A percentile compares a stretch with the other conserved stretches of the same genome.
These are phyloP conservation scores for Eupsittula cactorum DNA, from an alignment of 2,113 vertebrate species.

Conservation along the genomic window DNA sequence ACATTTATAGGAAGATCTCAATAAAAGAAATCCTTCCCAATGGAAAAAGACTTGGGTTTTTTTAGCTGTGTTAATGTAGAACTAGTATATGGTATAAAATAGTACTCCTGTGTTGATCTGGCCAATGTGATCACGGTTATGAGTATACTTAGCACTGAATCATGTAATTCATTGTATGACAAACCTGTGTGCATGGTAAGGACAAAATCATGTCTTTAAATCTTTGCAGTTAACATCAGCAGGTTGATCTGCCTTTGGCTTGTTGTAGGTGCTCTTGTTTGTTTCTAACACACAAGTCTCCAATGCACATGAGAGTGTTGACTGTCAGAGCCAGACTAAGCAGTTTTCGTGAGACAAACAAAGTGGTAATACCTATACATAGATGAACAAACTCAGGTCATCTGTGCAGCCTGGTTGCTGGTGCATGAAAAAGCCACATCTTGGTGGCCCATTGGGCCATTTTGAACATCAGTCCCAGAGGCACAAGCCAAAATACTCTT, in stretches of 20 bases:
- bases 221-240: background rate
- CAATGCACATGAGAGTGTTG: fast-evolving
- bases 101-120: background rate
- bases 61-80: background rate
- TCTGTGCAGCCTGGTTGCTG: background rate
- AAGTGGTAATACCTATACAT: background rate
- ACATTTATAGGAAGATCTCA: background rate
- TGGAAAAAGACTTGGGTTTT: background rate
- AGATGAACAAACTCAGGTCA: background rate
- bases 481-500: background rate
- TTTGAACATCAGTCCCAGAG: background rate
- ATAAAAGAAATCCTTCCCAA: background rate
- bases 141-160: background rate
- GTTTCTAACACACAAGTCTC: background rate
- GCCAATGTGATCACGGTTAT: background rate
- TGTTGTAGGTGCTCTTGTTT: background rate
- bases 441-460: fast-evolving
- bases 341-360: background rate
- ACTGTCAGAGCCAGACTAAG: background rate
- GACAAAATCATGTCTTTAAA: background rate
- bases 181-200: background rate
- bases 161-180: fast-evolving
- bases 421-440: background rate
- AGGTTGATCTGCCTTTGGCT: background rate
- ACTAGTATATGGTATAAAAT: background rate